Conservation (phyloP, 2,888 invertebrate species). For the Chrysolina americana region DNA sequence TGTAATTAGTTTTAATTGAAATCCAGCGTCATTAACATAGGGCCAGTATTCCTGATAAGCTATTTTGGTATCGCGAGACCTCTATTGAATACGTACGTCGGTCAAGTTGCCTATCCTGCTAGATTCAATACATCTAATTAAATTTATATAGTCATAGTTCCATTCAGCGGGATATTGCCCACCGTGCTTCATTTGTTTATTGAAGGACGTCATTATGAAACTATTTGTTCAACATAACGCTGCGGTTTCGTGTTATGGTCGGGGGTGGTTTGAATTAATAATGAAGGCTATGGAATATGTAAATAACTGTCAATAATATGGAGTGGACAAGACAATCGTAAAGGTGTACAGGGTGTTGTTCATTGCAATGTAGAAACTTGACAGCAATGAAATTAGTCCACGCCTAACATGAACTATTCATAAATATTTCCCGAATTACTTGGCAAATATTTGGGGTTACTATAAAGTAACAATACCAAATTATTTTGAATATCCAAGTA, state of each 20-base stretch:
- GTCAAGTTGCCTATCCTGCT: slow-evolving; percentile 55
- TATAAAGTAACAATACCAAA: too few species aligned
- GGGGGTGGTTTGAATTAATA: slow-evolving; percentile 13
- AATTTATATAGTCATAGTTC: slow-evolving; percentile 56
- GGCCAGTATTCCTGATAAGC: slow-evolving; percentile 37
- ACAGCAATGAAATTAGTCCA: too few species aligned
- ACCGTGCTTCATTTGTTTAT: slow-evolving; percentile 22
- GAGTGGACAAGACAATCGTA: background rate
- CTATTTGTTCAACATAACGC: slow-evolving; percentile 33
- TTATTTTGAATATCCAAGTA: too few species aligned
- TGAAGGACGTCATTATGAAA: slow-evolving; percentile 29
- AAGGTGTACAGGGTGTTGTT: background rate
- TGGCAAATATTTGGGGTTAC: too few species aligned
- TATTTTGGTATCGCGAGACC: slow-evolving; percentile 38
- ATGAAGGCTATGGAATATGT: slow-evolving; percentile 1
- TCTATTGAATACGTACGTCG: slow-evolving; percentile 52
- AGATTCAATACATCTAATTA: slow-evolving; percentile 60
- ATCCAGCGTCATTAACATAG: slow-evolving; percentile 77
- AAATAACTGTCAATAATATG: background rate
- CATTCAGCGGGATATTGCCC: slow-evolving; percentile 30
- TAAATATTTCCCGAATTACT: too few species aligned
- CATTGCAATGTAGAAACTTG: too few species aligned
- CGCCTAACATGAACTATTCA: too few species aligned
- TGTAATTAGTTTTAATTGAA: slow-evolving; percentile 77
- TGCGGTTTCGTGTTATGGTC: slow-evolving; percentile 14